Evolutionary conservation across 1,140 invertebrate genomes (phyloP).

Genomic region (Cydia splendana): DNA sequence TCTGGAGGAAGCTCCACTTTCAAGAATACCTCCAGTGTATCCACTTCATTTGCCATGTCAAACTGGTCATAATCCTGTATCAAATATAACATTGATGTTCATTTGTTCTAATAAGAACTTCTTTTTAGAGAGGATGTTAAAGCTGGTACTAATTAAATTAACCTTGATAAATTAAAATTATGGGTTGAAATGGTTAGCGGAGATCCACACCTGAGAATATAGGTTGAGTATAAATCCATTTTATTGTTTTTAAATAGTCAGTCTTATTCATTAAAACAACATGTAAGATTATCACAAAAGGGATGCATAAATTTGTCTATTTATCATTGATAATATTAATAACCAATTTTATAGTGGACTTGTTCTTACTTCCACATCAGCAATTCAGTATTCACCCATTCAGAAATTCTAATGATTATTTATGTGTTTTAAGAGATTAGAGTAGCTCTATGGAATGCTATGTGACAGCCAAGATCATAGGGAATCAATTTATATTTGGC

Average conservation of each 20-base stretch:
- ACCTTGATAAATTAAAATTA: not conserved
- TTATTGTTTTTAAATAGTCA: too few species aligned
- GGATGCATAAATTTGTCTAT: not conserved
- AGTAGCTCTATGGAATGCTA: constrained; percentile 4
- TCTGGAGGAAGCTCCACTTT: constrained; percentile 82
- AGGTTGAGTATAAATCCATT: too few species aligned
- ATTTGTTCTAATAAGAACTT: not conserved
- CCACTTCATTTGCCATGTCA: constrained; percentile 94
- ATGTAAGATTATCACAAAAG: not conserved
- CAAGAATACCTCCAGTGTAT: constrained; percentile 92
- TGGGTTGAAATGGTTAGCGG: not conserved
- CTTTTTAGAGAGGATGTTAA: not conserved
- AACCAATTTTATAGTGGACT: not conserved
- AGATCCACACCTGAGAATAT: not conserved
- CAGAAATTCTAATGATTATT: not conserved
- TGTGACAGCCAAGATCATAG: constrained; percentile 14
- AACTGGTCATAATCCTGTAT: constrained; percentile 95
- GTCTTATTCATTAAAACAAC: not conserved
- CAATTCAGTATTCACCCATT: not conserved
- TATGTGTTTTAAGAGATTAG: not conserved
- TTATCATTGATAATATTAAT: not conserved
- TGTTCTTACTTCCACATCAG: not conserved
- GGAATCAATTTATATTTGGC: not conserved
- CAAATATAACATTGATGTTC: constrained; percentile 16
- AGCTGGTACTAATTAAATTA: not conserved